Base-by-base conservation (phyloP, 2,113 vertebrate genomes). In the Ginglymostoma cirratum region DNA sequence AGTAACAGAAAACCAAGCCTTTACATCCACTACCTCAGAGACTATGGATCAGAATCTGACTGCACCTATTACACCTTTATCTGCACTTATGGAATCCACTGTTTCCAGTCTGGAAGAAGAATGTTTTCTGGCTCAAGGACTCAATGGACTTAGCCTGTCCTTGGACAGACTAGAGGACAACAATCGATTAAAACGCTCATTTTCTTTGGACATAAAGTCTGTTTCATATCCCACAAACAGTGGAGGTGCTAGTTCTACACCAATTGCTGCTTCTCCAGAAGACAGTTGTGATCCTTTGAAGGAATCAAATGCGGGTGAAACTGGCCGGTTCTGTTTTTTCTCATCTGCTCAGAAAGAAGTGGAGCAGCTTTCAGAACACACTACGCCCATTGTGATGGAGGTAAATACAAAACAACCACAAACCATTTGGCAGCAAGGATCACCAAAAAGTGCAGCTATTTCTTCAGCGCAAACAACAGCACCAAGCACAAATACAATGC, bases 331-430 rank as follows among this genome's bases (percentile, higher is more conserved):
- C 5, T 98, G 98, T 96, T 99, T 99, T 97, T 99, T 99, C 98
- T 99, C 99, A 0, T 98, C 99, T 0, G 99, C 99, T 30, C 97
- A 98, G 97, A 99, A 99, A 96, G 99, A 99, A 0, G 99, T 98
- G 0, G 99, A 99, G 97, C 98, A 99, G 97, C 97, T 97, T 23
- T 99, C 98, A 0, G 98, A 98, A 0, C 98, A 98, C 96, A 97
- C 96, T 96, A 99, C 98, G 92, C 99, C 99, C 0, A 98, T 98
- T 92, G 97, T 97, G 96, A 98, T 99, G 96, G 98, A 98, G 95
- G 97, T 96, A 0, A 96, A 76, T 0, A 89, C 90, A 0, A 96
- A 97, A 0, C 45, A 96, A 95, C 96, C 96, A 7, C 66, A 97
- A 0, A 87, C 86, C 95, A 70, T 17, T 0, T 0, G 96, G 78